These are phyloP conservation scores for Triplophysa bombifrons DNA, from an alignment of 2,797 vertebrate genomes.

Conservation along the genomic window DNA sequence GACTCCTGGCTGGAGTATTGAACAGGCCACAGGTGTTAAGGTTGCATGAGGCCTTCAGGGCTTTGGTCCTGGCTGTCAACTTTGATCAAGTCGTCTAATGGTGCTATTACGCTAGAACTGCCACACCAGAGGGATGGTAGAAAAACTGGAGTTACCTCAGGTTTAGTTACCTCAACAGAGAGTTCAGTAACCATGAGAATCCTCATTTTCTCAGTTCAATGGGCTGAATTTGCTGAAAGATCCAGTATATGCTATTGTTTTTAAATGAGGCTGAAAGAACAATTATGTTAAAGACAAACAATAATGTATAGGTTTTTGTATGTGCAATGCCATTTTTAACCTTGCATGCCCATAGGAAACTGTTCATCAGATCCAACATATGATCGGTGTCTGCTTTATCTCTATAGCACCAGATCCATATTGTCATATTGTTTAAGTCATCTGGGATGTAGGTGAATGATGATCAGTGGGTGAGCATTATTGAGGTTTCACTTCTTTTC, in stretches of 20 bases:
- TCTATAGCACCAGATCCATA: not conserved
- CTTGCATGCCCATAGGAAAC: slow-evolving; percentile 4
- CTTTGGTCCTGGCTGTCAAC: slow-evolving; percentile 37
- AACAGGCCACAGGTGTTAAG: slow-evolving; percentile 46
- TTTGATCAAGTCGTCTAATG: slow-evolving; percentile 30
- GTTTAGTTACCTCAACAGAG: slow-evolving; percentile 18
- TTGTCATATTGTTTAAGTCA: slow-evolving; percentile 23
- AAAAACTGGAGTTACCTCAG: slow-evolving; percentile 17
- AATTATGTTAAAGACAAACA: not conserved
- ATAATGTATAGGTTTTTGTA: not conserved
- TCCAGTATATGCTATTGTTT: not conserved
- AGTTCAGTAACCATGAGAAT: slow-evolving; percentile 18
- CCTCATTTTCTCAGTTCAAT: slow-evolving; percentile 3
- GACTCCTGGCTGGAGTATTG: slow-evolving; percentile 26
- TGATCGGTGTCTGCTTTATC: slow-evolving; percentile 9
- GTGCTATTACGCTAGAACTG: slow-evolving; percentile 15
- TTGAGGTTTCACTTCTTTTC: slow-evolving; percentile 37
- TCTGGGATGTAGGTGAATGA: slow-evolving; percentile 25
- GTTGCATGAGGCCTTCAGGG: slow-evolving; percentile 36
- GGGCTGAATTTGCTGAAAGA: not conserved
- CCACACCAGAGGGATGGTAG: slow-evolving; percentile 12
- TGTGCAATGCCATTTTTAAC: not conserved
- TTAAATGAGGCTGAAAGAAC: not conserved
- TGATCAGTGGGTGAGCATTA: slow-evolving; percentile 24
- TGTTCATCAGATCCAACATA: not conserved